These are phyloP conservation scores for Noturus placidus DNA, from an alignment of 2,113 vertebrate species.

Conservation along the genomic window DNA sequence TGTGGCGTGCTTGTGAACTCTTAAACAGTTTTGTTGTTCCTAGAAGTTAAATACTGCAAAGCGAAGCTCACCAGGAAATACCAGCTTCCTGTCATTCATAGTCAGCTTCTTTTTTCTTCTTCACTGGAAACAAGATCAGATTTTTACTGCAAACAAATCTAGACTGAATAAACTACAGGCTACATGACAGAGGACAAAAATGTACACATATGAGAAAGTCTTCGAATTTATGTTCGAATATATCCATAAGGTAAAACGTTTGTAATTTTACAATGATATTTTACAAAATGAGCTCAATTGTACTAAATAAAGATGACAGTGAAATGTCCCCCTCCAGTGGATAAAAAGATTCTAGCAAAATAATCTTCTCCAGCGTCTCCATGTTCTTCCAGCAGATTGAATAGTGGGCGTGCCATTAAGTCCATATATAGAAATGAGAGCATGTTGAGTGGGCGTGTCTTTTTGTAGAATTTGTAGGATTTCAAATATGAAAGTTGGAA, in stretches of 20 bases:
- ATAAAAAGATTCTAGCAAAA: background rate
- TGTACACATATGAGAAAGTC: background rate
- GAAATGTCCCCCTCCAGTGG: constrained; percentile 42
- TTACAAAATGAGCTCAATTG: background rate
- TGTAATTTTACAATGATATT: background rate
- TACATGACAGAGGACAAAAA: background rate
- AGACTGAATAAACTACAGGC: background rate
- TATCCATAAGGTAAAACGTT: background rate
- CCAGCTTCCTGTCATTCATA: constrained; percentile 50
- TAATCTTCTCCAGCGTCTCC: background rate
- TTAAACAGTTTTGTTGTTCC: constrained; percentile 26
- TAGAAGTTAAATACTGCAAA: constrained; percentile 41
- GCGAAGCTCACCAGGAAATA: constrained; percentile 46
- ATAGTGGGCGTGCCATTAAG: background rate
- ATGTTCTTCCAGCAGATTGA: background rate
- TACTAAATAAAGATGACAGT: background rate
- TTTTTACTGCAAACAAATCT: constrained; percentile 1
- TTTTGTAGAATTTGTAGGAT: background rate
- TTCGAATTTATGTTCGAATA: background rate
- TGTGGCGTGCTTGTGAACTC: constrained; percentile 16
- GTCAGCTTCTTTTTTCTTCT: background rate
- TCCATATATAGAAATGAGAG: background rate
- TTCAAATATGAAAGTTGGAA: background rate
- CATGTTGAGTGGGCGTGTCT: background rate
- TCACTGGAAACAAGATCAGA: background rate